A percentile compares a stretch with the other conserved stretches of the same genome.
Conservation (phyloP, 30 jellyfish, hydroid and myxozoan genomes). For the Catostylus mosaicus region DNA sequence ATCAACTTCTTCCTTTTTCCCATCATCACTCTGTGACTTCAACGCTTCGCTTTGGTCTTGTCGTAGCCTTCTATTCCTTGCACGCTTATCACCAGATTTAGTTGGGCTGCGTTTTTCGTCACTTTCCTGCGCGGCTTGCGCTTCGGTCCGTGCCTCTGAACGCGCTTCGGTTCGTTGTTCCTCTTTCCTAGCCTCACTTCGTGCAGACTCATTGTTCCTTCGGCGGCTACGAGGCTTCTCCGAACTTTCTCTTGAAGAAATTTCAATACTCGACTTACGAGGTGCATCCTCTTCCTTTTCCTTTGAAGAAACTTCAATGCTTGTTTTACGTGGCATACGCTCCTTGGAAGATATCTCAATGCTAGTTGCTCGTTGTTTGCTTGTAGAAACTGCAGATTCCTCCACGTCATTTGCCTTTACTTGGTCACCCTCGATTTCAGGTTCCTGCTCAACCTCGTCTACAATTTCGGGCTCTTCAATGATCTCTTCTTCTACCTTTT, state of each 20-base stretch:
- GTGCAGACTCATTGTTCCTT: conserved; percentile 16
- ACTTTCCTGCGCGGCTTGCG: neutral
- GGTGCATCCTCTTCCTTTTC: neutral
- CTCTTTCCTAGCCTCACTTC: neutral
- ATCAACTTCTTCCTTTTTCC: conserved; percentile 17
- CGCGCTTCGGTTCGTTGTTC: neutral
- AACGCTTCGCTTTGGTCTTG: conserved; percentile 64
- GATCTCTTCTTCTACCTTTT: conserved; percentile 19
- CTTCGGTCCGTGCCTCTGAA: neutral
- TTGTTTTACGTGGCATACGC: neutral
- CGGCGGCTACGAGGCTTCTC: conserved; percentile 67
- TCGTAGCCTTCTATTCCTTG: conserved; percentile 65
- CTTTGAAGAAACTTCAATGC: neutral
- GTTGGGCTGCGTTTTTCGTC: conserved; percentile 43
- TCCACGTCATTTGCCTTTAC: conserved; percentile 14
- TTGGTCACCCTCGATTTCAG: conserved; percentile 8
- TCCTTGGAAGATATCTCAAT: conserved; percentile 8
- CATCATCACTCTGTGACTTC: conserved; percentile 37
- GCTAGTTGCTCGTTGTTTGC: conserved; percentile 6
- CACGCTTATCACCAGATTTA: conserved; percentile 65
- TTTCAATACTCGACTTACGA: neutral
- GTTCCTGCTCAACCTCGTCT: conserved; percentile 16
- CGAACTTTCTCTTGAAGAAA: neutral
- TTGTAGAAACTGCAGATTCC: conserved; percentile 13
- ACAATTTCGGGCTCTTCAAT: conserved; percentile 4